A percentile compares a stretch with the other conserved stretches of the same genome.
Conservation (phyloP, 2,888 invertebrate species). For the Gonocerus acuteangulatus region DNA sequence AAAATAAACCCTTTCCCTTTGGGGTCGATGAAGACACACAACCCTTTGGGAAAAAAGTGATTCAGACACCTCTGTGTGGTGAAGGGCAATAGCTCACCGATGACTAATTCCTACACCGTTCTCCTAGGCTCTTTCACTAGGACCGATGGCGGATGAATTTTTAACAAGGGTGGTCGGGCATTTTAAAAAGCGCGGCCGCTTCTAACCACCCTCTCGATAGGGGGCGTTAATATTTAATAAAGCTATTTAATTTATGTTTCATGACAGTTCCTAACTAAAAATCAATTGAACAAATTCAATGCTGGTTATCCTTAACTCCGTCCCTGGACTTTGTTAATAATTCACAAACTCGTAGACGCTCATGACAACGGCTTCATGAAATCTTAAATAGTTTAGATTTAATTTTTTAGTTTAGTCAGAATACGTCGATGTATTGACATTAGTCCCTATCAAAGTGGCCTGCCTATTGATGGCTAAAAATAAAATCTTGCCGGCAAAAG, state of each 20-base stretch:
- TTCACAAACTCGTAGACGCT: conserved; percentile 6
- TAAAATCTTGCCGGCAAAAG: no score
- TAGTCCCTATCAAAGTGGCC: not conserved
- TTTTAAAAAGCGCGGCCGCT: not conserved
- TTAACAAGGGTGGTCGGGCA: not conserved
- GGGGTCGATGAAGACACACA: no score
- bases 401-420: conserved; percentile 9
- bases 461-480: no score
- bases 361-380: not conserved
- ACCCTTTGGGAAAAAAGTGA: no score
- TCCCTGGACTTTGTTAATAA: not conserved
- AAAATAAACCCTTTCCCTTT: no score
- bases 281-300: conserved; percentile 26
- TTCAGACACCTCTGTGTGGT: no score
- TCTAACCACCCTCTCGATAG: not conserved
- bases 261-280: conserved; percentile 24
- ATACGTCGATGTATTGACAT: not conserved
- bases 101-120: no score
- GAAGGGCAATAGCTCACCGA: no score
- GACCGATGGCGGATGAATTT: no score
- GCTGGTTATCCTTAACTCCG: conserved; percentile 24
- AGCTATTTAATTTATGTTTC: conserved; percentile 21
- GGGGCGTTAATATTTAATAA: not conserved
- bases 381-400: not conserved
- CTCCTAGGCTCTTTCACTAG: no score